A percentile compares a stretch with the other conserved stretches of the same genome.
phyloP scores from a whole-genome alignment of 2,113 vertebrate genomes.

The Chaetops frenatus region DNA sequence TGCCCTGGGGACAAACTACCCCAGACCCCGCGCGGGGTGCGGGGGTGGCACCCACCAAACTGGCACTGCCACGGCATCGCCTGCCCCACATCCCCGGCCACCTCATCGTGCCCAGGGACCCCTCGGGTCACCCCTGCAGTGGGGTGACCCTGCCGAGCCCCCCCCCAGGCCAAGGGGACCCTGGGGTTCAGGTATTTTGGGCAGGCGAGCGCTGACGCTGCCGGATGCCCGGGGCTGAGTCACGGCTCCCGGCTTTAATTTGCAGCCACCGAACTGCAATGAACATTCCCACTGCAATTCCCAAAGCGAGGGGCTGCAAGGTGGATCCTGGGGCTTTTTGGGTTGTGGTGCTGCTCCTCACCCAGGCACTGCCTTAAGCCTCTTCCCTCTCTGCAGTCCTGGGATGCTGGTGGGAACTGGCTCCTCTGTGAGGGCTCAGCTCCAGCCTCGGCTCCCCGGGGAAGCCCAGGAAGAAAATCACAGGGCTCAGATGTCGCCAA shows the following conservation, averaged over 20 bases:
- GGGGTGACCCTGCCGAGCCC: background rate
- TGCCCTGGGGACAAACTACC: background rate
- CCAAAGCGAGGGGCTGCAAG: background rate
- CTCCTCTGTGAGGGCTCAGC: background rate
- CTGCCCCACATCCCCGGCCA: background rate
- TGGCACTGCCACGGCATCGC: fast-evolving
- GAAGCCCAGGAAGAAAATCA: background rate
- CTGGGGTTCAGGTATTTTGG: background rate
- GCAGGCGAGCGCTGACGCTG: background rate
- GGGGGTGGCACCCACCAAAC: background rate
- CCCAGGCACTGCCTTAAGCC: background rate
- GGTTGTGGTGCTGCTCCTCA: background rate
- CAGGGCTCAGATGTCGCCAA: background rate
- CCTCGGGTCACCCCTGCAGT: background rate
- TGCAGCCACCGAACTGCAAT: background rate
- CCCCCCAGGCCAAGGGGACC: background rate
- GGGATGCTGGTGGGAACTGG: background rate
- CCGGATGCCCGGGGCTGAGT: background rate
- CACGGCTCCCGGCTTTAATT: background rate
- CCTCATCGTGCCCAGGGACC: background rate
- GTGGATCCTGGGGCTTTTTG: background rate
- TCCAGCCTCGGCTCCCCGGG: background rate
- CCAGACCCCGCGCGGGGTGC: fast-evolving
- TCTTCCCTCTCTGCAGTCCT: no score
- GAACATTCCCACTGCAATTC: background rate